Conservation (phyloP, 2,888 invertebrate genomes). For the Empis livida region DNA sequence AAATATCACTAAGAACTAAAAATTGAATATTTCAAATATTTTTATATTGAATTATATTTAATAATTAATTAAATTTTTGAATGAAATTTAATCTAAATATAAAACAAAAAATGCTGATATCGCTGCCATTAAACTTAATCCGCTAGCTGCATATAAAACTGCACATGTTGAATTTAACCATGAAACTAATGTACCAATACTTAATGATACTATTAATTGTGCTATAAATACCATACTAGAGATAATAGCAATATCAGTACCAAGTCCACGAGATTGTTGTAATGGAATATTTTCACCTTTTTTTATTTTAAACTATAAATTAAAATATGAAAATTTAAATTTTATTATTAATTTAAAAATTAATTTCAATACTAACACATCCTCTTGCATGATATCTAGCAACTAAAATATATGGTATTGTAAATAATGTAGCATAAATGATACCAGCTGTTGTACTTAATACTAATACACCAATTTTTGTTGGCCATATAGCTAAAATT, state of each 20-base stretch:
- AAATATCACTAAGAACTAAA: no score
- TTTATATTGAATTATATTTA: no score
- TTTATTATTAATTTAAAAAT: background rate
- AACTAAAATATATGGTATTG: constrained; percentile 34
- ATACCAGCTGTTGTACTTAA: constrained; percentile 35
- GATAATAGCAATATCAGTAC: constrained; percentile 36
- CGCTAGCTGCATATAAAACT: constrained; percentile 32
- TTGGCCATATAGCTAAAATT: constrained; percentile 32
- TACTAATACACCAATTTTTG: constrained; percentile 31
- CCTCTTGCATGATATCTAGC: constrained; percentile 36
- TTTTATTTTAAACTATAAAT: constrained; percentile 25
- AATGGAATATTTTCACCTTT: constrained; percentile 31
- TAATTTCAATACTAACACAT: constrained; percentile 24
- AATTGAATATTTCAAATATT: no score
- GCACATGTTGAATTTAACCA: constrained; percentile 30
- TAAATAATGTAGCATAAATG: constrained; percentile 35
- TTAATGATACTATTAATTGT: constrained; percentile 32
- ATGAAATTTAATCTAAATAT: constrained; percentile 17
- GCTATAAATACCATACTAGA: constrained; percentile 36
- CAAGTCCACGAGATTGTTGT: constrained; percentile 33
- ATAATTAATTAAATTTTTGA: no score
- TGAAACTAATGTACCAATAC: constrained; percentile 28
- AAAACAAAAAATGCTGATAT: constrained; percentile 33
- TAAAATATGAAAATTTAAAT: background rate
- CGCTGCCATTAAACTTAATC: constrained; percentile 30